Evolutionary conservation across 2,888 invertebrate genomes (phyloP).

Genomic region (Eupelmus urozonus): DNA sequence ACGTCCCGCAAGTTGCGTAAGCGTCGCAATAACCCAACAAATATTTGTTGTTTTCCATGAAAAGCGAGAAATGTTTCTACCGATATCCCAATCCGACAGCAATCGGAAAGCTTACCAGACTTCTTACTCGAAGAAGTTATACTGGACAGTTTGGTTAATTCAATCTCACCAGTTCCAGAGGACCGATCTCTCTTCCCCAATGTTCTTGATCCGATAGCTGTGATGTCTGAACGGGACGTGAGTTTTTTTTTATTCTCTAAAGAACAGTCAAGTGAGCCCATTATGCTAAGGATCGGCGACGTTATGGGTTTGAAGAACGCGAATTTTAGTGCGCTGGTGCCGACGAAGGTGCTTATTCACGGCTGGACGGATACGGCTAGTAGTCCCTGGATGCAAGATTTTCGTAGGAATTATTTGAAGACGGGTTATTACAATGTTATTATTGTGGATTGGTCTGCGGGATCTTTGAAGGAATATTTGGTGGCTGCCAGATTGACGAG

Average conservation of each 20-base stretch:
- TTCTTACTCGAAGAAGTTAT: constrained; percentile 57
- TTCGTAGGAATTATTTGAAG: constrained; percentile 76
- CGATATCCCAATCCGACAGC: constrained; percentile 21
- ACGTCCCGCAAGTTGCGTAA: too few relatives aligned
- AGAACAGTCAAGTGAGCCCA: constrained; percentile 62
- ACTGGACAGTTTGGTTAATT: constrained; percentile 59
- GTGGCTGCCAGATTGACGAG: constrained; percentile 64
- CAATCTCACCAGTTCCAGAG: constrained; percentile 46
- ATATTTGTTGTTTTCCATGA: constrained; percentile 12
- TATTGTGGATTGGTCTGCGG: constrained; percentile 78
- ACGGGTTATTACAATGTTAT: constrained; percentile 78
- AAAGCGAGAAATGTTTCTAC: constrained; percentile 26
- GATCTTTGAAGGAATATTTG: constrained; percentile 67
- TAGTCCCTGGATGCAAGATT: constrained; percentile 68
- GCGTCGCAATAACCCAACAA: neutral
- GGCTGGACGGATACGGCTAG: constrained; percentile 77
- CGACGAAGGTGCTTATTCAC: constrained; percentile 77
- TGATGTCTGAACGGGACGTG: constrained; percentile 62
- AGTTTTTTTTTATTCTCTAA: constrained; percentile 68
- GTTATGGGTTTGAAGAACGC: constrained; percentile 61
- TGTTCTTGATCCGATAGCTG: constrained; percentile 7
- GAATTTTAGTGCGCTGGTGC: constrained; percentile 60
- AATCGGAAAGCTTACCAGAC: constrained; percentile 55
- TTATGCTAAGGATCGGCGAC: constrained; percentile 62
- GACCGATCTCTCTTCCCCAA: constrained; percentile 39